Evolutionary conservation across 2,888 invertebrate genomes (phyloP).

Genomic region (Carcina quercana): DNA sequence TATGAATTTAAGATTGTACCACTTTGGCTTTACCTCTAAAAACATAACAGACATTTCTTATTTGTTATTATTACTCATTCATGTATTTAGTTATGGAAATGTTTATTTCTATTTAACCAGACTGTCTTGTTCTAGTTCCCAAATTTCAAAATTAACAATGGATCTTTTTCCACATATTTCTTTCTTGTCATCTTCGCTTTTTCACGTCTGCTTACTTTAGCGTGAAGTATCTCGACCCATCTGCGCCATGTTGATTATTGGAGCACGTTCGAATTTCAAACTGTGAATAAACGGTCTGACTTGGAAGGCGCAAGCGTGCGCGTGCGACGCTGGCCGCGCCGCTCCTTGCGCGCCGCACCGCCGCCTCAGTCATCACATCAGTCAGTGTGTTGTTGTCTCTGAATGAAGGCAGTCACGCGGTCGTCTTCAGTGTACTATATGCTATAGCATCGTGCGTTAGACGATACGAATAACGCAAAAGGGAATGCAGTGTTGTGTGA

Average conservation of each 20-base stretch:
- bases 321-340: constrained; percentile 39
- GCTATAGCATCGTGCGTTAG: constrained; percentile 27
- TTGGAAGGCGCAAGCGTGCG: constrained; percentile 50
- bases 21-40: too few species aligned
- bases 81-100: constrained; percentile 6
- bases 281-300: constrained; percentile 62
- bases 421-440: constrained; percentile 24
- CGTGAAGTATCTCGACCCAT: constrained; percentile 34
- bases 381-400: constrained; percentile 57
- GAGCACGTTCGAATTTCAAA: constrained; percentile 63
- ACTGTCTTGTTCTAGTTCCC: constrained; percentile 6
- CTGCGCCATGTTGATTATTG: constrained; percentile 55
- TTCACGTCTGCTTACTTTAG: constrained; percentile 21
- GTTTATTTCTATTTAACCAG: constrained; percentile 14
- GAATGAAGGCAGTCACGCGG: constrained; percentile 60
- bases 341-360: constrained; percentile 24
- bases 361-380: constrained; percentile 25
- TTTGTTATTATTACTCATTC: too few species aligned
- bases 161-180: too few species aligned
- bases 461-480: constrained; percentile 28
- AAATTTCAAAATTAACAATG: constrained; percentile 6
- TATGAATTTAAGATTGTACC: too few species aligned
- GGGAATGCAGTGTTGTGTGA: constrained; percentile 28
- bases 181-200: constrained; percentile 17
- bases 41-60: too few species aligned